Conservation (phyloP, 2,797 vertebrate species). For the Oophaga sylvatica region DNA sequence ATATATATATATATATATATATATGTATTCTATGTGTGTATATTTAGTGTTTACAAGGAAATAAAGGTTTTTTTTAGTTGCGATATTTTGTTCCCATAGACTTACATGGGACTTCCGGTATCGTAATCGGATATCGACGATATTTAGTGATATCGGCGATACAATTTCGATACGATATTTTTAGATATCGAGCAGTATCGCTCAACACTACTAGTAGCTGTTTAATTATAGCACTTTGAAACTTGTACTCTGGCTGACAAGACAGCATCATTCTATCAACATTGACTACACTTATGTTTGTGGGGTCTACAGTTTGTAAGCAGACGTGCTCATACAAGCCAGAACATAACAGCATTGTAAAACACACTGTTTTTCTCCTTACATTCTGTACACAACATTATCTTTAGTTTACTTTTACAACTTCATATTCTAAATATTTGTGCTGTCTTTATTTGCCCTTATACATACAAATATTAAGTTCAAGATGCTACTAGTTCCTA, state of each 20-base stretch:
- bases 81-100: too few species aligned
- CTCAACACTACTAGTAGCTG: too few species aligned
- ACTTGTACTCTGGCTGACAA: background rate
- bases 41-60: too few species aligned
- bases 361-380: background rate
- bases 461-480: slow-evolving; percentile 27
- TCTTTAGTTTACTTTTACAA: slow-evolving; percentile 19
- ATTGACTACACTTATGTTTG: background rate
- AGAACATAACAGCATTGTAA: slow-evolving; percentile 12
- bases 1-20: too few species aligned
- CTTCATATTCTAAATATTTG: slow-evolving; percentile 19
- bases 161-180: too few species aligned
- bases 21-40: too few species aligned
- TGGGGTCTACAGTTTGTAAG: background rate
- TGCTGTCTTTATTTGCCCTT: slow-evolving; percentile 1
- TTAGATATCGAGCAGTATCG: too few species aligned
- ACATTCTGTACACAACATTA: slow-evolving; percentile 16
- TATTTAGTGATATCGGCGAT: too few species aligned
- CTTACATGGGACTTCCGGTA: too few species aligned
- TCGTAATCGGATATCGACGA: too few species aligned
- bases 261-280: background rate
- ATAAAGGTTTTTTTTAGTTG: too few species aligned
- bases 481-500: background rate
- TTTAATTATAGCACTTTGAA: background rate
- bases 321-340: background rate